These are phyloP conservation scores for Antheraea assamensis DNA, from an alignment of 2,888 invertebrate genomes.

Conservation along the genomic window DNA sequence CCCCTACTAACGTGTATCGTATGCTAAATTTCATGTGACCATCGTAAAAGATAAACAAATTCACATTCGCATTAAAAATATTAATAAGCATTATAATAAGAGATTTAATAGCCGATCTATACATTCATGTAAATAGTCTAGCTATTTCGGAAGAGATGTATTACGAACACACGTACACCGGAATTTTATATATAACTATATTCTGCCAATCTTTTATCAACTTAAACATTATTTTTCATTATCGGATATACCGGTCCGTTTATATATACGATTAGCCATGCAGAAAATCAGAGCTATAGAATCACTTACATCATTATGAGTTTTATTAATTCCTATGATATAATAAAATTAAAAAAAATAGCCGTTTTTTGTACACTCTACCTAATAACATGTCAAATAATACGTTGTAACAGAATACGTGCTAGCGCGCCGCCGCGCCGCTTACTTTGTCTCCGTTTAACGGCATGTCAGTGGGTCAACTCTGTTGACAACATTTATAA, in stretches of 20 bases:
- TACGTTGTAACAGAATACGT: slow-evolving; percentile 22
- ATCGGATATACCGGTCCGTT: background rate
- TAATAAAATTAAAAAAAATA: background rate
- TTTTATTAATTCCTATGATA: background rate
- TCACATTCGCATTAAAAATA: too few relatives aligned
- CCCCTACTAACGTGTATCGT: too few relatives aligned
- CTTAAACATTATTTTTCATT: background rate
- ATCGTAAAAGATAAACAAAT: too few relatives aligned
- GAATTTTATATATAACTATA: too few relatives aligned
- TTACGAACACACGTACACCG: too few relatives aligned
- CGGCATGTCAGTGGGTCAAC: background rate
- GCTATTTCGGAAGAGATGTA: too few relatives aligned
- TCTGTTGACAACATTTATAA: background rate
- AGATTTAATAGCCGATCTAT: too few relatives aligned
- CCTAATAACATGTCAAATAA: slow-evolving; percentile 23
- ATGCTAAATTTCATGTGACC: too few relatives aligned
- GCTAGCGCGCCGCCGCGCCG: slow-evolving; percentile 14
- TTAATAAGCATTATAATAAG: too few relatives aligned
- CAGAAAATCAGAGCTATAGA: background rate
- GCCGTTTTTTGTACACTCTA: slow-evolving; percentile 14
- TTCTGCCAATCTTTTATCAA: too few relatives aligned
- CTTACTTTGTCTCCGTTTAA: slow-evolving; percentile 20
- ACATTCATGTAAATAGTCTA: too few relatives aligned
- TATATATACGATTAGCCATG: background rate
- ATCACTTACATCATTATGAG: background rate